Percentiles rank a stretch among this genome's conserved stretches.
Evolutionary conservation across 2,113 vertebrate genomes (phyloP).

Genomic region (Eurypyga helias): DNA sequence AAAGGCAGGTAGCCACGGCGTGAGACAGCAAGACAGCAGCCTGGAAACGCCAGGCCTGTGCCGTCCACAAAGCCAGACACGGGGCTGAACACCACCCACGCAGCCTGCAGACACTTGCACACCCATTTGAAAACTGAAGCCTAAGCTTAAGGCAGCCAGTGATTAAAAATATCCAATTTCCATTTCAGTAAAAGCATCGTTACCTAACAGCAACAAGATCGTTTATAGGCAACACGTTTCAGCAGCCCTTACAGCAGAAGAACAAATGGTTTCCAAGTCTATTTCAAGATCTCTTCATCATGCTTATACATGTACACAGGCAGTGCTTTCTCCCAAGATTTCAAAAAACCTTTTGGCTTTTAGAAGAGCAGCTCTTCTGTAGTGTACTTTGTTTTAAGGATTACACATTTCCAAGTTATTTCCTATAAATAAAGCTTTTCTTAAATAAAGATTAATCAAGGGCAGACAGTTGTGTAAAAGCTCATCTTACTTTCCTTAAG

Average conservation of each 20-base stretch:
- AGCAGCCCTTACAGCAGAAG: neutral
- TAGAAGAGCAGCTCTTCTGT: neutral
- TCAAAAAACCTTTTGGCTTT: neutral
- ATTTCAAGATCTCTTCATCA: neutral
- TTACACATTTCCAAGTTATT: slow-evolving; percentile 16
- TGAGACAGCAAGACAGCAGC: neutral
- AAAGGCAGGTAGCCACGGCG: neutral
- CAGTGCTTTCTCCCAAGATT: neutral
- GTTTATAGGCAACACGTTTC: neutral
- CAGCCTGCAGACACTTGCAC: neutral
- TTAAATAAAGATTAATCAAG: neutral
- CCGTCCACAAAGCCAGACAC: rapidly evolving
- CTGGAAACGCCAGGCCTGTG: neutral
- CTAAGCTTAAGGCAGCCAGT: neutral
- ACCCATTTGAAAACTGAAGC: neutral
- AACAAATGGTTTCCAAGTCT: neutral
- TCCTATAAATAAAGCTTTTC: slow-evolving; percentile 29
- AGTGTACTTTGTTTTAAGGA: neutral
- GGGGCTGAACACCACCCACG: rapidly evolving
- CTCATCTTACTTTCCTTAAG: neutral
- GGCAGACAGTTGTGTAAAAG: neutral
- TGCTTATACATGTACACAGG: neutral
- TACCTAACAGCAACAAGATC: neutral
- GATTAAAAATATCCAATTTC: neutral
- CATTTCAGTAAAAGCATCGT: neutral